A percentile compares a stretch with the other conserved stretches of the same genome.
Evolutionary conservation across 1,140 invertebrate genomes (phyloP).

Genomic region (Diprion similis): DNA sequence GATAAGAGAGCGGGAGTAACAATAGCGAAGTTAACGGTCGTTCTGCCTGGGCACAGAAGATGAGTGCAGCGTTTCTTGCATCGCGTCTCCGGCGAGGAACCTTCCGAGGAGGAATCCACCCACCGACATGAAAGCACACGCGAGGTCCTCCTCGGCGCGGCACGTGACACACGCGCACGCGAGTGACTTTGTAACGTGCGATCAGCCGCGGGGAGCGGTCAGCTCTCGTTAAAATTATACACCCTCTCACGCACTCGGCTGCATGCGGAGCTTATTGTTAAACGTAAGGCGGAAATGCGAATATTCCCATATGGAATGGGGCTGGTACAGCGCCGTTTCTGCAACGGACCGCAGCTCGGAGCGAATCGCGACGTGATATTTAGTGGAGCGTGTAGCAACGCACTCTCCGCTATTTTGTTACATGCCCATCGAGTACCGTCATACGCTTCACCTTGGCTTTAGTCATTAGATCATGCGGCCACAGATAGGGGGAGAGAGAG

Average conservation of each 20-base stretch:
- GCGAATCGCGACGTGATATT: no score
- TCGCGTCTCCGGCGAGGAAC: slow-evolving; percentile 45
- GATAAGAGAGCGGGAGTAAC: slow-evolving; percentile 13
- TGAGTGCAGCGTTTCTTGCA: slow-evolving; percentile 56
- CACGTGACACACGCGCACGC: background rate
- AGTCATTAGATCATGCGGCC: slow-evolving; percentile 20
- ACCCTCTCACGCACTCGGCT: background rate
- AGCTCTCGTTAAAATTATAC: background rate
- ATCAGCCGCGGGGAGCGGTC: background rate
- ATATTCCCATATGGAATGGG: no score
- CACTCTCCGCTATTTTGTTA: no score
- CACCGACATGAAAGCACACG: background rate
- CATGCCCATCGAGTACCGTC: no score
- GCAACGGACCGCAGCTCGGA: no score
- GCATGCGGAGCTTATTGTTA: no score
- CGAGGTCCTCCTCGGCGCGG: background rate
- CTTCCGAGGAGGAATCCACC: slow-evolving; percentile 24
- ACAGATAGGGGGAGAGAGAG: slow-evolving; percentile 26
- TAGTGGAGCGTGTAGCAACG: no score
- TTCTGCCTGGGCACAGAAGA: slow-evolving; percentile 56
- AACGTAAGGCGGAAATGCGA: no score
- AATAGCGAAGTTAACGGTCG: slow-evolving; percentile 47
- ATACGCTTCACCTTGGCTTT: no score
- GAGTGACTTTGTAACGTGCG: background rate
- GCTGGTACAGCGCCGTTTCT: no score